phyloP scores from a whole-genome alignment of 2,888 invertebrate species.

The Sinhomidia bicolor region DNA sequence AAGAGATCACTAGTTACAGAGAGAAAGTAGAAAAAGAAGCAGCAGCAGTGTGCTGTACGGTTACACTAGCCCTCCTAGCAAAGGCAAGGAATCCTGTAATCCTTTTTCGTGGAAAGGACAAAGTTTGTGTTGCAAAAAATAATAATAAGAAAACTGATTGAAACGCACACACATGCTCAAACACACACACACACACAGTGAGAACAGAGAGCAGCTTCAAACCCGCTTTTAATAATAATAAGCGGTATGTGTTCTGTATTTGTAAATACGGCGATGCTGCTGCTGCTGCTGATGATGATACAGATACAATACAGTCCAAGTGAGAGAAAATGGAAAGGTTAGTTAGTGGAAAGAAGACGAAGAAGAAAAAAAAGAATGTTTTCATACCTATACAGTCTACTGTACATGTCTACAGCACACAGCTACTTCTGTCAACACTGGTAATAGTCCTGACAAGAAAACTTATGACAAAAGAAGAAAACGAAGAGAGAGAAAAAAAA shows the following conservation, averaged over 20 bases:
- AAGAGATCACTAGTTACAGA: background rate
- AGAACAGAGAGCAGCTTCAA: background rate
- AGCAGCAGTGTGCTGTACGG: background rate
- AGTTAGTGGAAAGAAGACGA: conserved; percentile 19
- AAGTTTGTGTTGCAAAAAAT: conserved; percentile 29
- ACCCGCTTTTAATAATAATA: conserved; percentile 4
- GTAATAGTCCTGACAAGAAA: conserved; percentile 71
- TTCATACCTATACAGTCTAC: too few relatives aligned
- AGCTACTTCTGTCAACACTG: conserved; percentile 71
- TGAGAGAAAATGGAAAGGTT: conserved; percentile 27
- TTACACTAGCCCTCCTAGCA: background rate
- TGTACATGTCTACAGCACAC: too few relatives aligned
- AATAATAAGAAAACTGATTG: conserved; percentile 57
- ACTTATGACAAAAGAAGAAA: conserved; percentile 65
- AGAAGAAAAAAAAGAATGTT: too few relatives aligned
- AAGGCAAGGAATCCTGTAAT: conserved; percentile 56
- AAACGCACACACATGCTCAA: background rate
- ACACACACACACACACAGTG: background rate
- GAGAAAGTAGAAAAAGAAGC: background rate
- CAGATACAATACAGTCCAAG: too few relatives aligned
- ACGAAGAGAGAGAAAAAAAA: conserved; percentile 33
- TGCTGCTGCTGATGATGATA: too few relatives aligned
- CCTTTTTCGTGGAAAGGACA: conserved; percentile 33
- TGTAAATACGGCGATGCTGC: background rate
- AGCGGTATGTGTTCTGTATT: background rate